These are phyloP conservation scores for Coranthus polyacanthus DNA, from an alignment of 2,797 vertebrate species.

Conservation along the genomic window DNA sequence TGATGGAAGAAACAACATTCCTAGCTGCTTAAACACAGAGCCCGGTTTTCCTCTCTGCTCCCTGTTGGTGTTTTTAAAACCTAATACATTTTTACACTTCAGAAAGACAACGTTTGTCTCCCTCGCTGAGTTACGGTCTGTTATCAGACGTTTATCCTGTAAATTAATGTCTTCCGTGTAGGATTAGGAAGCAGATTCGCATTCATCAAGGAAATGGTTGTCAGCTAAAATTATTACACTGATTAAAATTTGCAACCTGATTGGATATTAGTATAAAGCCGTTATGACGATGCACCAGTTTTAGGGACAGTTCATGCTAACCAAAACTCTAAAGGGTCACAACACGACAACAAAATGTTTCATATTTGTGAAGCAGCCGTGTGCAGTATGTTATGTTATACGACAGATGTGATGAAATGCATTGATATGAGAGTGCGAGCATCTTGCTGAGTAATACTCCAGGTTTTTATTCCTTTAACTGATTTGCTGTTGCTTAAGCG, in stretches of 20 bases:
- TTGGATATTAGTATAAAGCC: slow-evolving; percentile 38
- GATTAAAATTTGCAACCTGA: slow-evolving; percentile 46
- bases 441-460: background rate
- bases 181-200: slow-evolving; percentile 52
- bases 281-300: slow-evolving; percentile 7
- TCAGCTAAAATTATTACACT: slow-evolving; percentile 49
- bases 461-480: slow-evolving; percentile 2
- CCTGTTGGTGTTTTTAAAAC: too few species aligned
- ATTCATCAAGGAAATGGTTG: slow-evolving; percentile 57
- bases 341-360: too few species aligned
- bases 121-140: slow-evolving; percentile 11
- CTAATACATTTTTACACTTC: too few species aligned
- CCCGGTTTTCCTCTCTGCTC: too few species aligned
- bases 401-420: too few species aligned
- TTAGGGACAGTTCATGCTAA: slow-evolving; percentile 18
- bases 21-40: too few species aligned
- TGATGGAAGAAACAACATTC: too few species aligned
- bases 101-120: background rate
- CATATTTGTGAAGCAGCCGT: too few species aligned
- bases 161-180: slow-evolving; percentile 27
- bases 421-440: background rate
- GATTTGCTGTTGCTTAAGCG: slow-evolving; percentile 9
- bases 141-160: slow-evolving; percentile 24
- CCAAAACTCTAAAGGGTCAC: background rate
- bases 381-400: too few species aligned